These are phyloP conservation scores for Oligia latruncula DNA, from an alignment of 2,888 invertebrate genomes.

Conservation along the genomic window DNA sequence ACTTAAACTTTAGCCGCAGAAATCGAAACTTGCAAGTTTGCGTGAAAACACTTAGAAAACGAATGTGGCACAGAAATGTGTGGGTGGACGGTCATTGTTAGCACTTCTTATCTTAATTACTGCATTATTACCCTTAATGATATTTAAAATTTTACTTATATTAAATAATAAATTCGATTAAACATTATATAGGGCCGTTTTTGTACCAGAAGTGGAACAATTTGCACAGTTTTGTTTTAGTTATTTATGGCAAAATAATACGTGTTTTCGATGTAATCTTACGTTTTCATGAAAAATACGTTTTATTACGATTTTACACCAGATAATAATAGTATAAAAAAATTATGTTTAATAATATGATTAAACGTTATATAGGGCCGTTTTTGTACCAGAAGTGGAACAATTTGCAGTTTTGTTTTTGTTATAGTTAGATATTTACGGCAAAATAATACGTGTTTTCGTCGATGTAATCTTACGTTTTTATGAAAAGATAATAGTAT, in stretches of 20 bases:
- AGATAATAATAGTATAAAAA: not conserved
- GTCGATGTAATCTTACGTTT: too few species aligned
- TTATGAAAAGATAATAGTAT: too few species aligned
- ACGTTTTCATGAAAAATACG: constrained; percentile 1
- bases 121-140: not conserved
- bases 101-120: constrained; percentile 43
- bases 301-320: constrained; percentile 8
- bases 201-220: not conserved
- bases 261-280: too few species aligned
- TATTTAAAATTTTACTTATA: constrained; percentile 22
- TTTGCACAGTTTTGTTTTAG: not conserved
- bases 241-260: too few species aligned
- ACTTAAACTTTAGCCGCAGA: not conserved
- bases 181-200: not conserved
- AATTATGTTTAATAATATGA: too few species aligned
- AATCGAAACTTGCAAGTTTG: constrained; percentile 14
- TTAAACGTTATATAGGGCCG: too few species aligned
- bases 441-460: too few species aligned
- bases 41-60: constrained; percentile 27
- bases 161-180: constrained; percentile 15
- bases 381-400: not conserved
- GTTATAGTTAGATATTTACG: too few species aligned
- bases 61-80: constrained; percentile 9
- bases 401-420: constrained; percentile 1
- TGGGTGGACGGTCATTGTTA: constrained; percentile 11